Percentiles rank a stretch among this genome's conserved stretches.
phyloP scores from a whole-genome alignment of 2,797 vertebrate species.

The Tinamus major region DNA sequence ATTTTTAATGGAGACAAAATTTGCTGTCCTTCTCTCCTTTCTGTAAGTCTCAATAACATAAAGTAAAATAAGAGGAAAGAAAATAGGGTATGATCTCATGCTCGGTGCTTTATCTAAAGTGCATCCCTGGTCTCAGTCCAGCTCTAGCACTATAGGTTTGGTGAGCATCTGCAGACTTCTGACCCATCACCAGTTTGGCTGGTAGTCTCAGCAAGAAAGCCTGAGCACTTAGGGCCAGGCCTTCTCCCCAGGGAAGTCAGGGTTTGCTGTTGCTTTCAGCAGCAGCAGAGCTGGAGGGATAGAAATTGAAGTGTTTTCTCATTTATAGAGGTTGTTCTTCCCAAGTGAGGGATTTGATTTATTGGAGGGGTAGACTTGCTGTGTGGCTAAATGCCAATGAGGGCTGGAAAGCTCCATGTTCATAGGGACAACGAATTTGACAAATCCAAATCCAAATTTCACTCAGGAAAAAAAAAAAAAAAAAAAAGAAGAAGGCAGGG shows the following conservation, averaged over 20 bases:
- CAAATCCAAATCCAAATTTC: background rate
- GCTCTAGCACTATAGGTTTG: background rate
- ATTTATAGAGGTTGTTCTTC: background rate
- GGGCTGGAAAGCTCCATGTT: background rate
- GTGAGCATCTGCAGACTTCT: background rate
- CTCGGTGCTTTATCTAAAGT: constrained; percentile 25
- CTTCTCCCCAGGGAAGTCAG: background rate
- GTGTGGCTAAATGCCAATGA: background rate
- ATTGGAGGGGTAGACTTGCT: background rate
- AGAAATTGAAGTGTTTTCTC: background rate
- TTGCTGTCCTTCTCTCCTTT: constrained; percentile 10
- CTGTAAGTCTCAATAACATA: background rate
- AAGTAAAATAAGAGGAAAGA: background rate
- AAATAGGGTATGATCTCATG: constrained; percentile 23
- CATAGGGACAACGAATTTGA: background rate
- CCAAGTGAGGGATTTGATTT: background rate
- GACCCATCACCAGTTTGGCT: background rate
- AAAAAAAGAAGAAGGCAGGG: background rate
- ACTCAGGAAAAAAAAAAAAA: background rate
- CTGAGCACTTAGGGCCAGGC: background rate
- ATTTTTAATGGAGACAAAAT: constrained; percentile 50
- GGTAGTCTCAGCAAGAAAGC: background rate
- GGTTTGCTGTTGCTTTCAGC: background rate
- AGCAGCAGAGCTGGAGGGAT: background rate
- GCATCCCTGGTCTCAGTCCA: constrained; percentile 30